Percentiles rank a stretch among this genome's conserved stretches.
Evolutionary conservation across 2,113 vertebrate species (phyloP).

Genomic region (Neodon shergylaensis): DNA sequence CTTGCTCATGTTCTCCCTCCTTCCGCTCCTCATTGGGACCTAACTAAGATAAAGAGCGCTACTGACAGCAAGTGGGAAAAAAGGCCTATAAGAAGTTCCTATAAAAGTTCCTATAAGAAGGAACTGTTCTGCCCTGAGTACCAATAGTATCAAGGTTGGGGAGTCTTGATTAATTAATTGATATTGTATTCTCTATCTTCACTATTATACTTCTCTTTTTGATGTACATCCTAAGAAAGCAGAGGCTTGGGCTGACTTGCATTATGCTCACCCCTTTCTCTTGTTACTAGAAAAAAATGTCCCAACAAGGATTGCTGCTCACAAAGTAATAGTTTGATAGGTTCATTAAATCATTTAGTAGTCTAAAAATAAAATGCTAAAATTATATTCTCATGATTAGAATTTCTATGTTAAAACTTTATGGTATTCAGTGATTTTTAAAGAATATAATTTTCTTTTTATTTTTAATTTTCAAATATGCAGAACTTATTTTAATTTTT

Average conservation of each 20-base stretch:
- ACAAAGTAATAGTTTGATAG: background rate
- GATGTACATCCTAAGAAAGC: background rate
- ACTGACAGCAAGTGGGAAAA: background rate
- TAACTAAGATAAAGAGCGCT: background rate
- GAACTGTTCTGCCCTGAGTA: background rate
- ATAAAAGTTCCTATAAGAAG: background rate
- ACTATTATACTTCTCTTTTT: background rate
- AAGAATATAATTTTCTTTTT: background rate
- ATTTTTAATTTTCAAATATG: conserved; percentile 30
- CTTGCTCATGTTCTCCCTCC: too few relatives aligned
- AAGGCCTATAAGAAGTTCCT: background rate
- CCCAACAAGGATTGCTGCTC: background rate
- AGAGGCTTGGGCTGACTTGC: background rate
- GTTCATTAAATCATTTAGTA: conserved; percentile 26
- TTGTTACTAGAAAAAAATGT: background rate
- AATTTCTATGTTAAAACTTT: conserved; percentile 36
- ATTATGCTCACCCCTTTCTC: background rate
- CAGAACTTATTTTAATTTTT: background rate
- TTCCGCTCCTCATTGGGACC: too few relatives aligned
- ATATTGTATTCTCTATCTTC: background rate
- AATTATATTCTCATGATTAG: conserved; percentile 24
- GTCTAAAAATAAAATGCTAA: background rate
- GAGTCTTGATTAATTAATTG: background rate
- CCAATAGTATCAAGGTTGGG: background rate
- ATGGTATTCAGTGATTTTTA: conserved; percentile 10